A percentile compares a stretch with the other conserved stretches of the same genome.
Evolutionary conservation across 1,140 invertebrate species (phyloP).

Genomic region (Paraescarpia echinospica): DNA sequence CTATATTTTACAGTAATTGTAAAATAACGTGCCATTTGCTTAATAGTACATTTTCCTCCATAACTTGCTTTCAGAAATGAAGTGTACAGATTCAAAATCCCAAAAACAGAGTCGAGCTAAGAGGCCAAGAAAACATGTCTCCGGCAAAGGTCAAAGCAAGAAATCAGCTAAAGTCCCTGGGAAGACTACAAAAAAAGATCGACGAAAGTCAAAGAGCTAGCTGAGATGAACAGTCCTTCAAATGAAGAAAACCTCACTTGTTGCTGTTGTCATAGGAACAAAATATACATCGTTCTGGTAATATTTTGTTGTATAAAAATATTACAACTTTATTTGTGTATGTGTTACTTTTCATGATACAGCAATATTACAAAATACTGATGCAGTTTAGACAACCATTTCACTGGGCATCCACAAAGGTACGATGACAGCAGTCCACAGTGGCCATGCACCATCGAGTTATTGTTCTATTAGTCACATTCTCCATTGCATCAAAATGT

Average conservation of each 20-base stretch:
- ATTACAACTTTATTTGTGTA: neutral
- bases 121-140: neutral
- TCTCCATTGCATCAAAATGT: neutral
- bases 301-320: neutral
- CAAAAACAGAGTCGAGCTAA: neutral
- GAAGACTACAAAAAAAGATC: neutral
- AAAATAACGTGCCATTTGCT: too few relatives aligned
- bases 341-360: neutral
- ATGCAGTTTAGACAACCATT: neutral
- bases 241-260: neutral
- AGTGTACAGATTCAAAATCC: neutral
- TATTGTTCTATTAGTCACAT: neutral
- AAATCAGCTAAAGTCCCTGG: neutral
- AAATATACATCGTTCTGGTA: neutral
- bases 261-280: neutral
- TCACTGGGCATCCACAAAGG: too few relatives aligned
- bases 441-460: neutral
- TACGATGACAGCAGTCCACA: neutral
- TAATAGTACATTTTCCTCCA: neutral
- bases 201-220: neutral
- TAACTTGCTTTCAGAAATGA: neutral
- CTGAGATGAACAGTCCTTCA: neutral
- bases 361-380: neutral
- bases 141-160: neutral
- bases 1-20: too few relatives aligned